Base-by-base conservation (phyloP, 1,140 invertebrate species). In the Rhyacophila brunnea region DNA sequence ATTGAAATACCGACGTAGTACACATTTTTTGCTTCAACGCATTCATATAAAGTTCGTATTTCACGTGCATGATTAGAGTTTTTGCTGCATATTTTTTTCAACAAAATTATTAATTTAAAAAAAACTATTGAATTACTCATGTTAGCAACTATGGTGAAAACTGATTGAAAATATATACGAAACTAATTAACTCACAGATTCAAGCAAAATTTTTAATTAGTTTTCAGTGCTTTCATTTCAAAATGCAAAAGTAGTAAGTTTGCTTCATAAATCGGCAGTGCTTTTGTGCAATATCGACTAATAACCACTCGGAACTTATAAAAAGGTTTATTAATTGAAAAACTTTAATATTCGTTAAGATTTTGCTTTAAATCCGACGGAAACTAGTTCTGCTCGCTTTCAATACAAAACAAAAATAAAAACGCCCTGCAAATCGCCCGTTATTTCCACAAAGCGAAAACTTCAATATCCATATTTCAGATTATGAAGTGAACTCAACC, bases 301-400 rank as follows among this genome's bases (percentile, higher is more conserved):
- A 59, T 59, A 64, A 59, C 57, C 28, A 58, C 18, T 28, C 42
- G 36, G 15, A 43, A 42, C 45, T 57, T 20, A 18, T 20, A 11
- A 48, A 55, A 47, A 49, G 35, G 32, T 58, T 36, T 19, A 58
- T 64, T 64, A 56, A 64, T 63, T 63, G 51, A 56, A 63, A 60
- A 64, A 64, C 35, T 64, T 64, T 19, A 49, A 59, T 56, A 59
- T 59, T 56, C 42, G 18, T 28, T 19, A 56, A 64, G 62, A 64
- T 59, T 64, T 47, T 51, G 56, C 51, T 60, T 64, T 42, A 40
- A 48, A 58, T 52, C 35, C 35, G 48, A n/a, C 20, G 5, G 13
- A 6, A 48, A 49, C 54, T 57, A 28, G n/a, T 57, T 57, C 40
- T 40, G 45, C 34, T 47, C 1, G 42, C 48, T 57, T 57, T 40